A percentile compares a stretch with the other conserved stretches of the same genome.
These are phyloP conservation scores for Zalophus californianus DNA, from an alignment of 2,797 vertebrate species.

Conservation along the genomic window DNA sequence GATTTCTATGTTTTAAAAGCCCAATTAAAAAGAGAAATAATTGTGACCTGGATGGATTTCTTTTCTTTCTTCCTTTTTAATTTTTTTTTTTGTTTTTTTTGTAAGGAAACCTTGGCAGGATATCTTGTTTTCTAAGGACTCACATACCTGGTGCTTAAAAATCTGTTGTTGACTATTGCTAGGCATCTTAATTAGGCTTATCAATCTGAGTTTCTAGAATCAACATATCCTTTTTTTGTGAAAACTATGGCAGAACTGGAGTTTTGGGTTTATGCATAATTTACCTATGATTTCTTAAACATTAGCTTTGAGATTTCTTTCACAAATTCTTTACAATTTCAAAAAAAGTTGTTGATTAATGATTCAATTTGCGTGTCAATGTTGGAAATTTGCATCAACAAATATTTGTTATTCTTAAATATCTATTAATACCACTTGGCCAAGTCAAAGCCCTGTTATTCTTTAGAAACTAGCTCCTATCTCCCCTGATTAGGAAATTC, in stretches of 20 bases:
- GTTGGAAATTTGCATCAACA: neutral
- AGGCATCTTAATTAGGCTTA: neutral
- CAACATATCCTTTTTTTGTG: neutral
- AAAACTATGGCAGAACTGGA: neutral
- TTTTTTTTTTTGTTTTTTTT: neutral
- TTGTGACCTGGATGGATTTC: neutral
- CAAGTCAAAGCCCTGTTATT: neutral
- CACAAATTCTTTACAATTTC: slow-evolving; percentile 11
- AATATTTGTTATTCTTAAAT: neutral
- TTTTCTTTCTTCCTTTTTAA: neutral
- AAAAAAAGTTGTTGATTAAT: neutral
- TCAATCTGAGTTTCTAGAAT: neutral
- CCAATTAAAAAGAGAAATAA: neutral
- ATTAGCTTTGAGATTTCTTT: neutral
- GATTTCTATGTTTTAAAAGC: slow-evolving; percentile 25
- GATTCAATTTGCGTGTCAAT: neutral
- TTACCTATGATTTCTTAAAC: neutral
- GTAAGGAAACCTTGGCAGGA: neutral
- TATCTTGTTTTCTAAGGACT: neutral
- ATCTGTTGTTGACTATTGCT: neutral
- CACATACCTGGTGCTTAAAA: neutral
- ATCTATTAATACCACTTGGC: neutral
- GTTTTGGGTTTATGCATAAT: neutral
- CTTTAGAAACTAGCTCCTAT: neutral
- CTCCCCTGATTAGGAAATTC: neutral